Percentiles rank a stretch among this genome's conserved stretches.
Evolutionary conservation across 2,113 vertebrate genomes (phyloP).

Genomic region (Hydrolagus affinis): DNA sequence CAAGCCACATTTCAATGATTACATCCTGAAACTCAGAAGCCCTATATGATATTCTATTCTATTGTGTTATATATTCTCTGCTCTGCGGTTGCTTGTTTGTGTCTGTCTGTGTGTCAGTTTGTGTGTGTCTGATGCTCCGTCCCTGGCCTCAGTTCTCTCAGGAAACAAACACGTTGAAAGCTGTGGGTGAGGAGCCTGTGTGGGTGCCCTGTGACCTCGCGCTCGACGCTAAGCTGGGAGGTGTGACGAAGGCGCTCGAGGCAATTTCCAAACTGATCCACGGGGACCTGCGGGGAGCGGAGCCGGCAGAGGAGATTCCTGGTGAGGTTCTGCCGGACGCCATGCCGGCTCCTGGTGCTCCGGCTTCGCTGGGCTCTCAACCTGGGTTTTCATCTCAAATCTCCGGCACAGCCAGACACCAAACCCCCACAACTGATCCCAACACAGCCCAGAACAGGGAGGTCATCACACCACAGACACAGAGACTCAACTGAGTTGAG

Average conservation of each 20-base stretch:
- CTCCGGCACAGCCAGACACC: too few species aligned
- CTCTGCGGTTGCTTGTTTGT: too few species aligned
- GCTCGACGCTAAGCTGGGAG: not conserved
- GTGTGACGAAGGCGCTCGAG: not conserved
- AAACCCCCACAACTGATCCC: too few species aligned
- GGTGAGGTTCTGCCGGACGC: not conserved
- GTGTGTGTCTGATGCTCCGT: not conserved
- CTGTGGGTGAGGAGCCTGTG: not conserved
- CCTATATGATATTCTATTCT: too few species aligned
- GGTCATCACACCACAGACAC: too few species aligned
- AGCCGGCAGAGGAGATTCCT: not conserved
- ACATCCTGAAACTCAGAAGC: conserved; percentile 38
- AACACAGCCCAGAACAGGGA: too few species aligned
- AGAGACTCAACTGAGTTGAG: too few species aligned
- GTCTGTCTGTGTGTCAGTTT: too few species aligned
- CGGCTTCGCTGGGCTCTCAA: too few species aligned
- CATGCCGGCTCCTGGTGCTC: too few species aligned
- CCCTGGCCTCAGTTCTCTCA: not conserved
- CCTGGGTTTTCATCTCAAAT: too few species aligned
- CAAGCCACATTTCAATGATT: not conserved
- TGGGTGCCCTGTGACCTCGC: not conserved
- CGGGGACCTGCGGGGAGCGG: not conserved
- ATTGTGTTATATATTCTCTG: too few species aligned
- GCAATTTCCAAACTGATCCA: not conserved
- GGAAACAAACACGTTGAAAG: not conserved